Percentiles rank a stretch among this genome's conserved stretches.
These are phyloP conservation scores for Ichneumon xanthorius DNA, from an alignment of 2,888 invertebrate genomes.

Conservation along the genomic window DNA sequence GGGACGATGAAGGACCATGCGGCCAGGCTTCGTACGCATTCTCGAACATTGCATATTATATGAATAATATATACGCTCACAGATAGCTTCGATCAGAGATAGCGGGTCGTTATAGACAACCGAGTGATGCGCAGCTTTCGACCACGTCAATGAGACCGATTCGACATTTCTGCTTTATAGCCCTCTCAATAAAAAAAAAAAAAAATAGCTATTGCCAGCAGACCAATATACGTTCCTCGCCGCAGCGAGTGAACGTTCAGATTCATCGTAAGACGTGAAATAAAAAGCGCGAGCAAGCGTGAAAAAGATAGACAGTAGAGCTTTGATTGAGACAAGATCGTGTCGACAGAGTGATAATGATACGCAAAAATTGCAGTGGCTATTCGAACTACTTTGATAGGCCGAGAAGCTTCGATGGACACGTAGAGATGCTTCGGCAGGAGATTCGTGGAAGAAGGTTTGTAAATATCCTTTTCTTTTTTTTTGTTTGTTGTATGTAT, in stretches of 20 bases:
- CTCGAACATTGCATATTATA: conserved; percentile 56
- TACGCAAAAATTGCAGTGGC: conserved; percentile 4
- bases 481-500: conserved; percentile 33
- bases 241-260: background rate
- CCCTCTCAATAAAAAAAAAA: background rate
- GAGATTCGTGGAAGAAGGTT: conserved; percentile 24
- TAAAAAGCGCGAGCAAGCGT: conserved; percentile 18
- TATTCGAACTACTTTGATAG: background rate
- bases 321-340: background rate
- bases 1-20: conserved; percentile 42
- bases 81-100: conserved; percentile 47
- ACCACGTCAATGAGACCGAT: background rate
- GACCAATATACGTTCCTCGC: conserved; percentile 13
- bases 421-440: conserved; percentile 23
- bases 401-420: conserved; percentile 31
- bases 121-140: background rate
- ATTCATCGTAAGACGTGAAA: background rate
- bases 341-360: background rate
- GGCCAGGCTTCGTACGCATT: conserved; percentile 59
- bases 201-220: background rate
- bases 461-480: background rate
- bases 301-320: conserved; percentile 1
- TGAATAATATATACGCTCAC: conserved; percentile 17
- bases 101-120: conserved; percentile 2
- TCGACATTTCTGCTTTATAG: background rate